Base-by-base conservation (phyloP, 2,113 vertebrate species). In the Pseudolaguvia tuberculata region DNA sequence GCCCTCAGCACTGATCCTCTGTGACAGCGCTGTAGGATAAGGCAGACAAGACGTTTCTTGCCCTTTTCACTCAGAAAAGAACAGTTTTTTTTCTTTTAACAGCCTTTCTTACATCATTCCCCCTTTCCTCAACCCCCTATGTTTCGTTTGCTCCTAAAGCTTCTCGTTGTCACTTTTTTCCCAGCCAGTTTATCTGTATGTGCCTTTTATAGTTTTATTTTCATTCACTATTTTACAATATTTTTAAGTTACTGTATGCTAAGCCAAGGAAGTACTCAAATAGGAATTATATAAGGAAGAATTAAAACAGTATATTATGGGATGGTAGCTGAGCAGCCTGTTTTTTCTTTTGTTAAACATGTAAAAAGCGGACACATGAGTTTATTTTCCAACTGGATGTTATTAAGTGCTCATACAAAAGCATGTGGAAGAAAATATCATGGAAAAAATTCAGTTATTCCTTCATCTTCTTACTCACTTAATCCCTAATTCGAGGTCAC, bases 1-100 rank as follows among this genome's bases (percentile, higher is more conserved):
- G 78, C 86, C 85, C 84, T 89, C 91, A 91, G 87, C 90, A 89
- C 94, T 98, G 96, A 99, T 99, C 93, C 91, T 96, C 94, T 94
- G 94, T 99, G 96, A 99, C 96, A 98, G 96, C 94, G 92, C 88
- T 88, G 93, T 92, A 91, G 93, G 93, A 94, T 95, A 93, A 94
- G 91, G 93, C 92, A 91, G 94, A 86, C 81, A 90, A 90, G 90
- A 89, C 83, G 83, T 90, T 90, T 90, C 89, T 88, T 88, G 84
- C 80, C 81, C 87, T 87, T 89, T 88, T 87, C 82, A 88, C 93
- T 92, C 89, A 91, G 87, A 91, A 89, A 91, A 94, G 91, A 96
- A 98, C 95, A 94, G 91, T 70, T 59, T 45, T 47, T 66, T 45
- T 39, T 72, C 59, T 73, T 55, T 18, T 23, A 59, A 70, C 72